Evolutionary conservation across 2,888 invertebrate species (phyloP).

Genomic region (Acrobasis consociella): DNA sequence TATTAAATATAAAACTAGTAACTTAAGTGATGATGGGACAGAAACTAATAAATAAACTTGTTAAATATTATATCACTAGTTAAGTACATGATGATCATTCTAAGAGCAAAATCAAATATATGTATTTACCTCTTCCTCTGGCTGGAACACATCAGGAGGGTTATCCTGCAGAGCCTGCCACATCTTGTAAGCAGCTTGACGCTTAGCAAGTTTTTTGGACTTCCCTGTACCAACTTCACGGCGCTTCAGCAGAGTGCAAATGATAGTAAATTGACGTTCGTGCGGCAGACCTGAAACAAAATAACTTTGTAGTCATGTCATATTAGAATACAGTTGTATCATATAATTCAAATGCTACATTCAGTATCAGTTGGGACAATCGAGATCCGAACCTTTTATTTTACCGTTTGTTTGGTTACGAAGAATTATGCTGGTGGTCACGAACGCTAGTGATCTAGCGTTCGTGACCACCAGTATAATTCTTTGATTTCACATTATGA

Average conservation of each 20-base stretch:
- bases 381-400: too few relatives aligned
- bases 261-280: slow-evolving; percentile 96
- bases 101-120: background rate
- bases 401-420: too few relatives aligned
- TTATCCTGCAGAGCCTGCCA: slow-evolving; percentile 92
- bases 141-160: slow-evolving; percentile 86
- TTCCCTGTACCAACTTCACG: slow-evolving; percentile 94
- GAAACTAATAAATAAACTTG: background rate
- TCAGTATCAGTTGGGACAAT: too few relatives aligned
- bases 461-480: too few relatives aligned
- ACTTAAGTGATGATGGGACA: background rate
- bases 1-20: too few relatives aligned
- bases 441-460: too few relatives aligned
- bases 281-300: slow-evolving; percentile 88
- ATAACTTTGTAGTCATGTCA: background rate
- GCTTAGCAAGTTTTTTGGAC: slow-evolving; percentile 97
- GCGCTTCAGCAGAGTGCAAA: slow-evolving; percentile 93
- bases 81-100: background rate
- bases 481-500: background rate
- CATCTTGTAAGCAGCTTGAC: slow-evolving; percentile 98
- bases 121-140: slow-evolving; percentile 84
- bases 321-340: too few relatives aligned
- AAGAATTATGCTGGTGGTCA: too few relatives aligned
- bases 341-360: background rate
- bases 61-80: background rate